Conservation (phyloP, 2,113 vertebrate genomes). For the Ancistrus triradiatus region DNA sequence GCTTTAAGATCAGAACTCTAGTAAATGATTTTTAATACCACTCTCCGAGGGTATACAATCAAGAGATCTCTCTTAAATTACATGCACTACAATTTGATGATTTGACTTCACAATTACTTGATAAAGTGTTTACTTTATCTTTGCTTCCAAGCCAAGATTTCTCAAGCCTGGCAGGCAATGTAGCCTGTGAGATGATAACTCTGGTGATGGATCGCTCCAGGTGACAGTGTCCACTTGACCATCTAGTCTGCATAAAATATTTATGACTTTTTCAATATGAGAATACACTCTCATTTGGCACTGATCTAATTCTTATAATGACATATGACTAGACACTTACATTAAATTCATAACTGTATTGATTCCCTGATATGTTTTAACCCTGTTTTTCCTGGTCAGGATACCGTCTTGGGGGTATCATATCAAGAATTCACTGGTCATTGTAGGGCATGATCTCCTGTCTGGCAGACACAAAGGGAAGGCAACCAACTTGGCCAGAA, state of each 20-base stretch:
- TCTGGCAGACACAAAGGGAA: no score
- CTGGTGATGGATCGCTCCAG: not conserved
- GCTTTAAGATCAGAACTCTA: not conserved
- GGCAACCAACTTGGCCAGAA: no score
- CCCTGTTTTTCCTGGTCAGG: no score
- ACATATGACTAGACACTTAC: no score
- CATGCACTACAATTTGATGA: not conserved
- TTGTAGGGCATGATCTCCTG: no score
- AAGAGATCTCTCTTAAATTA: not conserved
- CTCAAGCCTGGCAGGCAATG: not conserved
- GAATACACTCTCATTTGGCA: not conserved
- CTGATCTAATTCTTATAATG: no score
- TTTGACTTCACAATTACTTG: slow-evolving; percentile 23
- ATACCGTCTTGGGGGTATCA: no score
- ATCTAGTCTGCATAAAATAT: slow-evolving; percentile 1
- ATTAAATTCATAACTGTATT: no score
- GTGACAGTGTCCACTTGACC: slow-evolving; percentile 4
- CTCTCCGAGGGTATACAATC: not conserved
- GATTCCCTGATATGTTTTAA: no score
- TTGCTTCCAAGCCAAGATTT: slow-evolving; percentile 13
- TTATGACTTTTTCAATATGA: slow-evolving; percentile 5
- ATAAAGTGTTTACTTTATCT: no score
- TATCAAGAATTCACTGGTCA: no score
- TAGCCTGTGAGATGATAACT: not conserved
- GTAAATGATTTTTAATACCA: not conserved